These are phyloP conservation scores for Scomber colias DNA, from an alignment of 2,113 vertebrate genomes.

Conservation along the genomic window DNA sequence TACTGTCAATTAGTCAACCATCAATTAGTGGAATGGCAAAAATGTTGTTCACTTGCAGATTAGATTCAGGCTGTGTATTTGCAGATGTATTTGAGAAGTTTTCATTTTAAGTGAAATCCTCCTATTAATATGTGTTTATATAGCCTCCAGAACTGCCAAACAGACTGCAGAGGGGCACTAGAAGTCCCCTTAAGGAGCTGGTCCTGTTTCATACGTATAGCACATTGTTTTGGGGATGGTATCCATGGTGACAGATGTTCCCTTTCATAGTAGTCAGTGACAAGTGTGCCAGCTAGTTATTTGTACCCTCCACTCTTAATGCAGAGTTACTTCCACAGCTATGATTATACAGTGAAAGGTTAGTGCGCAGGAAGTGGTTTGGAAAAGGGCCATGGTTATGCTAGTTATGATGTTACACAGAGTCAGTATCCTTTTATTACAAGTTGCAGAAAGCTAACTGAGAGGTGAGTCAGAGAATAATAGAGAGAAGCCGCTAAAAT, in stretches of 20 bases:
- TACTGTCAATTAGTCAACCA: too few relatives aligned
- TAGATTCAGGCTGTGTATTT: too few relatives aligned
- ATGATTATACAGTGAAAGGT: conserved; percentile 5
- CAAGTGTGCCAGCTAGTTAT: background rate
- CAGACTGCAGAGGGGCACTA: too few relatives aligned
- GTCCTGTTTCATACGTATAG: too few relatives aligned
- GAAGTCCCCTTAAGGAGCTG: too few relatives aligned
- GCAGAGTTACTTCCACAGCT: conserved; percentile 3
- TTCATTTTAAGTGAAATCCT: too few relatives aligned
- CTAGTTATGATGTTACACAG: conserved; percentile 11
- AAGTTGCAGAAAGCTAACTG: background rate
- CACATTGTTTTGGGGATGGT: too few relatives aligned
- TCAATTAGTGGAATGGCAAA: too few relatives aligned
- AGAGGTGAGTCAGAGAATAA: background rate
- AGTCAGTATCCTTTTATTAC: background rate
- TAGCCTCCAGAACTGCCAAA: too few relatives aligned
- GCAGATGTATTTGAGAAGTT: too few relatives aligned
- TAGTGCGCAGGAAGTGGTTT: conserved; percentile 13
- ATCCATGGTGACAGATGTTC: background rate
- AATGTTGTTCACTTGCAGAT: too few relatives aligned
- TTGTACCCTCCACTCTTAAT: background rate
- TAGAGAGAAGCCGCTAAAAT: background rate
- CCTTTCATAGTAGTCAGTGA: background rate
- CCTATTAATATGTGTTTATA: too few relatives aligned
- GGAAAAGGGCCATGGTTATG: conserved; percentile 27